Evolutionary conservation across 2,113 vertebrate genomes (phyloP).

Genomic region (Semicossyphus pulcher): DNA sequence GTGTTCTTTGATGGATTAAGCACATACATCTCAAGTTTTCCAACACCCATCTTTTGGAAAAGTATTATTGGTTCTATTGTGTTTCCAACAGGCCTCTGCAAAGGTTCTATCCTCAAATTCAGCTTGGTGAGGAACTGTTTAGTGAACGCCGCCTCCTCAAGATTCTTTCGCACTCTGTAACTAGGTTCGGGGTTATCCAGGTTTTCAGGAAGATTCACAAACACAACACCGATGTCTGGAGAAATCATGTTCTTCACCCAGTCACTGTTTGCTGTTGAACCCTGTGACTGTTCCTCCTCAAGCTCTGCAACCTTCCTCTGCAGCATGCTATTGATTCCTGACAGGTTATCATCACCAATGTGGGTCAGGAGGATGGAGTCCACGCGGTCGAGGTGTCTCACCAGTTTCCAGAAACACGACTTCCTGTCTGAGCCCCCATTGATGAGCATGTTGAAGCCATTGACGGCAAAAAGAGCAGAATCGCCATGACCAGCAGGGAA

Average conservation of each 20-base stretch:
- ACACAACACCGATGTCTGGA: slow-evolving; percentile 94
- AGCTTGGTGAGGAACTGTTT: slow-evolving; percentile 93
- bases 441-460: slow-evolving; percentile 98
- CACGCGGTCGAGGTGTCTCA: slow-evolving; percentile 94
- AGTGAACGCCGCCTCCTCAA: slow-evolving; percentile 91
- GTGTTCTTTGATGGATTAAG: slow-evolving; percentile 94
- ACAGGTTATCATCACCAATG: slow-evolving; percentile 93
- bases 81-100: slow-evolving; percentile 89
- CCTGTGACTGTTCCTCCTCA: slow-evolving; percentile 96
- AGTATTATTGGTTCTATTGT: slow-evolving; percentile 91
- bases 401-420: slow-evolving; percentile 98
- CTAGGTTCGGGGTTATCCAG: slow-evolving; percentile 88
- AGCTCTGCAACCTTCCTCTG: slow-evolving; percentile 93
- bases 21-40: slow-evolving; percentile 97
- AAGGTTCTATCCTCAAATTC: slow-evolving; percentile 91
- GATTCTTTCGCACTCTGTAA: slow-evolving; percentile 87
- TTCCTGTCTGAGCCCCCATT: slow-evolving; percentile 96
- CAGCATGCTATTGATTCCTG: slow-evolving; percentile 96
- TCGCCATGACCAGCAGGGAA: slow-evolving; percentile 94
- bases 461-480: slow-evolving; percentile 95
- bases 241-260: slow-evolving; percentile 99
- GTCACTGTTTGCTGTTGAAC: slow-evolving; percentile 94
- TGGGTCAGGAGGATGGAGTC: slow-evolving; percentile 97
- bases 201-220: slow-evolving; percentile 94
- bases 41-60: slow-evolving; percentile 98